These are phyloP conservation scores for Arrhopalites spinosus DNA, from an alignment of 2,888 invertebrate species.

Conservation along the genomic window DNA sequence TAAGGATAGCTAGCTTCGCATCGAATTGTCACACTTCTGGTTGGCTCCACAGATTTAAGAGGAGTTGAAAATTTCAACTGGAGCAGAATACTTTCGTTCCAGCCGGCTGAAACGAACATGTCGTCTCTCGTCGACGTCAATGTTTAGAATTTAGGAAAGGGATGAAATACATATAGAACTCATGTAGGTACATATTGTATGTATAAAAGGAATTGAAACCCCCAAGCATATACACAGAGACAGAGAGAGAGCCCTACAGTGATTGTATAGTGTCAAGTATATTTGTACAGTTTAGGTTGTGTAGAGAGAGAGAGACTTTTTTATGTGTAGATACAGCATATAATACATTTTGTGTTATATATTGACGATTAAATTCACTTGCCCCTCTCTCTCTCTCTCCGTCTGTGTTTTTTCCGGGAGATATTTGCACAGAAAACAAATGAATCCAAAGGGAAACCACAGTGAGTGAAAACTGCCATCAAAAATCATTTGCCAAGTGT, in stretches of 20 bases:
- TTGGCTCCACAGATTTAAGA: slow-evolving; percentile 18
- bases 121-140: background rate
- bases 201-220: no score
- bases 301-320: no score
- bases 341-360: background rate
- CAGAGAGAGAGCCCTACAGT: no score
- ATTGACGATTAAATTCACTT: slow-evolving; percentile 12
- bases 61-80: slow-evolving; percentile 14
- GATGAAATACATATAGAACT: background rate
- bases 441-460: slow-evolving; percentile 42
- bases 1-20: background rate
- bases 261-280: no score
- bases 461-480: slow-evolving; percentile 51
- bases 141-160: no score
- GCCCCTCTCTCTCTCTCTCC: background rate
- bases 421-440: slow-evolving; percentile 51
- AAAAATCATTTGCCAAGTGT: slow-evolving; percentile 55
- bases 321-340: no score
- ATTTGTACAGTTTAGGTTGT: no score
- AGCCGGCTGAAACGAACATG: slow-evolving; percentile 13
- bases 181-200: background rate
- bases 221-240: no score
- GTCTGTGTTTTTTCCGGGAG: slow-evolving; percentile 25
- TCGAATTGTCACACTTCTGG: slow-evolving; percentile 21
- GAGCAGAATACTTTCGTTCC: slow-evolving; percentile 17